A percentile compares a stretch with the other conserved stretches of the same genome.
Conservation (phyloP, 2,888 invertebrate species). For the Xanthia icteritia region DNA sequence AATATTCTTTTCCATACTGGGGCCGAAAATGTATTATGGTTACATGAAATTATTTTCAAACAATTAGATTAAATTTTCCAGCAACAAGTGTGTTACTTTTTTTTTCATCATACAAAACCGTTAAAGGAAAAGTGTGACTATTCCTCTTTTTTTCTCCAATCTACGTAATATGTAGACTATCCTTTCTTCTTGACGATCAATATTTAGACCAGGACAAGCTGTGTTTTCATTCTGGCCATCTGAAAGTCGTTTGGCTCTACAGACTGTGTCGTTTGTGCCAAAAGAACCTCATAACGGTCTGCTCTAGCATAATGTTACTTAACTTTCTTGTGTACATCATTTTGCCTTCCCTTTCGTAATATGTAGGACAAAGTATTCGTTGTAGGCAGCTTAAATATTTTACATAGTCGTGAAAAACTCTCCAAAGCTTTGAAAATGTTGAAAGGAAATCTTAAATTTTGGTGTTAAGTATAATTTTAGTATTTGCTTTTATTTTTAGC, state of each 20-base stretch:
- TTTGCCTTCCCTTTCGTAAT: conserved; percentile 26
- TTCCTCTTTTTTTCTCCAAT: not conserved
- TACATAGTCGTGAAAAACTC: not conserved
- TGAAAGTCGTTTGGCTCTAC: conserved; percentile 58
- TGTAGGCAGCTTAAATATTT: conserved; percentile 12
- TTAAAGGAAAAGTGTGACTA: not conserved
- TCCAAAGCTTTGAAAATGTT: not conserved
- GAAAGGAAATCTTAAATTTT: not conserved
- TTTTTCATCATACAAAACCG: not conserved
- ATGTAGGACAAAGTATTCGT: conserved; percentile 35
- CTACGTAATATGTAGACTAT: conserved; percentile 22
- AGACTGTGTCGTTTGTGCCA: conserved; percentile 45
- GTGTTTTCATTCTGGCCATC: conserved; percentile 55
- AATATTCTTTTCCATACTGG: not conserved
- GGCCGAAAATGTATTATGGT: too few species aligned
- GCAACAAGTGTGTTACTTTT: not conserved
- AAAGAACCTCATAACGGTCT: conserved; percentile 43
- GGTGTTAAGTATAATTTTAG: not conserved
- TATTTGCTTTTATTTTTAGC: not conserved
- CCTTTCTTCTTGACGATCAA: conserved; percentile 48
- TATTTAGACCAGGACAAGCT: conserved; percentile 58
- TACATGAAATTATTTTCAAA: too few species aligned
- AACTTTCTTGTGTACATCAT: conserved; percentile 33
- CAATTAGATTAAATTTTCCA: not conserved
- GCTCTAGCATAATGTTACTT: conserved; percentile 28